A percentile compares a stretch with the other conserved stretches of the same genome.
Evolutionary conservation across 2,113 vertebrate genomes (phyloP).

Genomic region (Brachyistius frenatus): DNA sequence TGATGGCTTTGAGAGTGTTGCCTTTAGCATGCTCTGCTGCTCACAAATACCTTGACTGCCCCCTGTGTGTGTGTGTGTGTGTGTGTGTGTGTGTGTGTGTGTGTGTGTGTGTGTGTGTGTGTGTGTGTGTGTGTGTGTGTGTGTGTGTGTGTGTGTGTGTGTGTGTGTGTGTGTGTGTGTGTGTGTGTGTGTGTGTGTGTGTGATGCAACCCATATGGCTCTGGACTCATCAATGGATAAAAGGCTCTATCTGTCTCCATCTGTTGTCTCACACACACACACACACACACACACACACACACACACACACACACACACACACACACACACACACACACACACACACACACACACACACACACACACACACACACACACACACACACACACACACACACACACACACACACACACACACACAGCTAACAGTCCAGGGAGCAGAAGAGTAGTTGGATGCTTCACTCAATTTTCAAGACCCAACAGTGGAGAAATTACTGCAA

Average conservation of each 20-base stretch:
- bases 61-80: neutral
- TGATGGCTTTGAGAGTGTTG: conserved; percentile 41
- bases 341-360: too few relatives aligned
- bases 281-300: neutral
- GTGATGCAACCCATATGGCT: conserved; percentile 34
- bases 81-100: too few relatives aligned
- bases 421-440: conserved; percentile 26
- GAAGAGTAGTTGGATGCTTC: conserved; percentile 37
- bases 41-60: conserved; percentile 42
- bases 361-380: too few relatives aligned
- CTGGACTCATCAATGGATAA: conserved; percentile 67
- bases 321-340: neutral
- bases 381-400: too few relatives aligned
- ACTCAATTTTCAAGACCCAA: conserved; percentile 29
- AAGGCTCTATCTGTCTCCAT: conserved; percentile 72
- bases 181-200: conserved; percentile 23
- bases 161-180: conserved; percentile 36
- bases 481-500: conserved; percentile 44
- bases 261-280: conserved; percentile 53
- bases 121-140: too few relatives aligned
- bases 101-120: too few relatives aligned
- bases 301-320: too few relatives aligned
- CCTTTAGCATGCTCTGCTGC: conserved; percentile 54
- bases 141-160: conserved; percentile 12
- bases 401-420: conserved; percentile 12